phyloP scores from a whole-genome alignment of 2,113 vertebrate genomes.

The Hippocampus guttulatus region DNA sequence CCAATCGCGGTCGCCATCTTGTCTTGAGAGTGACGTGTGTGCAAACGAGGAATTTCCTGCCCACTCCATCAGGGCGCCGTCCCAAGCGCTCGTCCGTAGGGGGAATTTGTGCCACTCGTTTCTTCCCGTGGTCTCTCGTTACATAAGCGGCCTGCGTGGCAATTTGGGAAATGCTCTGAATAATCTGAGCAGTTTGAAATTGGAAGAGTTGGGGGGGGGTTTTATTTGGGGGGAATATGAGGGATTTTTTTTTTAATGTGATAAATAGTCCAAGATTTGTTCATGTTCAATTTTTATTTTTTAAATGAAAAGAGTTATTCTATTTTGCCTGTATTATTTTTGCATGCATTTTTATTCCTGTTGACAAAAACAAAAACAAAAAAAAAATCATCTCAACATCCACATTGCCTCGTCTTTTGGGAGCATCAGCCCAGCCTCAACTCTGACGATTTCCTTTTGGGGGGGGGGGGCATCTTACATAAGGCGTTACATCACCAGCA shows the following conservation, averaged over 20 bases:
- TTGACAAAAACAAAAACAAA: too few relatives aligned
- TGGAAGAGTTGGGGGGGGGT: too few relatives aligned
- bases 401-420: neutral
- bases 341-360: too few relatives aligned
- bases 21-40: neutral
- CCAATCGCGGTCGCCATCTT: neutral
- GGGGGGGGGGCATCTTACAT: neutral
- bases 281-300: too few relatives aligned
- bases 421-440: neutral
- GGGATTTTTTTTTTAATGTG: too few relatives aligned
- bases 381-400: neutral
- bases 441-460: neutral
- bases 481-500: neutral
- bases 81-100: neutral
- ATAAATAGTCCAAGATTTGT: too few relatives aligned
- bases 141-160: too few relatives aligned
- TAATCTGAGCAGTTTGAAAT: too few relatives aligned
- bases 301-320: too few relatives aligned
- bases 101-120: neutral
- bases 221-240: too few relatives aligned
- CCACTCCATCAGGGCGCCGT: neutral
- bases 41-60: neutral
- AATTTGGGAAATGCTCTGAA: too few relatives aligned
- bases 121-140: neutral
- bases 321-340: too few relatives aligned